Base-by-base conservation (phyloP, 1,140 invertebrate species). In the Pectinophora gossypiella region DNA sequence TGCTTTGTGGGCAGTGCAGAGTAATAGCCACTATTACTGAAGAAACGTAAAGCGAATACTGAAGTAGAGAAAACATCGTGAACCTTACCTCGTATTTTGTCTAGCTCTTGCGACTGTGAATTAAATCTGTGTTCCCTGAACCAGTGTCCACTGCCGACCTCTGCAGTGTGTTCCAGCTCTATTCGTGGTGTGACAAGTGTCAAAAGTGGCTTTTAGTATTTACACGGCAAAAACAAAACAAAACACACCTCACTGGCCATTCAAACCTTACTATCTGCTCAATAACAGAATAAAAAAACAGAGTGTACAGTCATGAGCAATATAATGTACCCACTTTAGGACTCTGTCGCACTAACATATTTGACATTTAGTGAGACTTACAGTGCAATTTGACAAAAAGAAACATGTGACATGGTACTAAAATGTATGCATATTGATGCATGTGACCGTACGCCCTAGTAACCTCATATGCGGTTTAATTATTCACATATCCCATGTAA, bases 121-220 rank as follows among this genome's bases (percentile, higher is more conserved):
- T 88, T 90, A 87, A 80, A 83, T 72, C 89, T 89, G 83, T 90
- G 89, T 65, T 90, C 89, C 89, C 89, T 90, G 86, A 88, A 90
- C 84, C 90, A 89, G 68, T 88, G 87, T 72, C 89, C 89, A 80
- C 87, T 89, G 81, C 87, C 85, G 70, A 87, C 85, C 71, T 87
- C 85, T 62, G 85, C 83, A 20, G 85, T 81, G 76, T 85, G 85
- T 70, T 88, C 84, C 87, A 89, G 79, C 76, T 88, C 87, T 89
- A 88, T 76, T 78, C 57, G 68, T 75, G n/a, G 65, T 68, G 78
- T 80, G 78, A 73, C 69, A 81, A 81, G 73, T 83, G 72, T 68
- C 67, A 76, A 80, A 76, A 71, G 65, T 80, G 70, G 73, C 72
- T 52, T 85, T 86, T 85, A 84, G 81, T 86, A 76, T 85, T 58